Evolutionary conservation across 1,140 invertebrate genomes (phyloP), one percentile per base, ranked within the genome.

Genomic region (Adelges cooleyi): DNA sequence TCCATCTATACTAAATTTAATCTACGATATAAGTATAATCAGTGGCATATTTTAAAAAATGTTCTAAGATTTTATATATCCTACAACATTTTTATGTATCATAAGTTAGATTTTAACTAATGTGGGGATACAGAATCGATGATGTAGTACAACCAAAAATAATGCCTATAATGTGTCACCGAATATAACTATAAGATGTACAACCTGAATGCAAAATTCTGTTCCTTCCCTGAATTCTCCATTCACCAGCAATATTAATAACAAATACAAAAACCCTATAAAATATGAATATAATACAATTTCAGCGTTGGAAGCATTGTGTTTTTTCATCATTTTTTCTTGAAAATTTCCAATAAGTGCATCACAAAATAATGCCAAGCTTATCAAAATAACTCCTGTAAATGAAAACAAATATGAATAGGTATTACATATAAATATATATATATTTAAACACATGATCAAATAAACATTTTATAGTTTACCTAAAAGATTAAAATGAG

Each of bases 261-360:
- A 78, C 46, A 96, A 81, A 74, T 95, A 95, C 1, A 88, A 36
- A 74, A 90, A 89, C 29, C 91, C 94, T 71, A 96, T 83, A 1
- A 84, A 83, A 77, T 96, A 95, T 0, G 93, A 95, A 74, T 93
- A 96, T 25, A 95, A 80, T 3, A 97, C 92, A 67, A 98, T 86
- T 82, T 96, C 92, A 67, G 86, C 86, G 78, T 93, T 95, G 1
- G 82, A 80, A 3, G 89, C 90, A 69, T 84, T 80, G 72, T 86
- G 81, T 67, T 83, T 81, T 71, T 90, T 90, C 85, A 97, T 92
- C 0, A 85, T 84, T 77, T 95, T 95, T 74, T 97, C 94, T 78
- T 97, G 93, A 3, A 96, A 86, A 80, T 98, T 98, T 40, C 93
- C 93, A 71, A 97, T 96, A 27, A 87, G 80, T 2, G 93, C 93